Evolutionary conservation across 2,797 vertebrate genomes (phyloP).

Genomic region (Champsocephalus esox): DNA sequence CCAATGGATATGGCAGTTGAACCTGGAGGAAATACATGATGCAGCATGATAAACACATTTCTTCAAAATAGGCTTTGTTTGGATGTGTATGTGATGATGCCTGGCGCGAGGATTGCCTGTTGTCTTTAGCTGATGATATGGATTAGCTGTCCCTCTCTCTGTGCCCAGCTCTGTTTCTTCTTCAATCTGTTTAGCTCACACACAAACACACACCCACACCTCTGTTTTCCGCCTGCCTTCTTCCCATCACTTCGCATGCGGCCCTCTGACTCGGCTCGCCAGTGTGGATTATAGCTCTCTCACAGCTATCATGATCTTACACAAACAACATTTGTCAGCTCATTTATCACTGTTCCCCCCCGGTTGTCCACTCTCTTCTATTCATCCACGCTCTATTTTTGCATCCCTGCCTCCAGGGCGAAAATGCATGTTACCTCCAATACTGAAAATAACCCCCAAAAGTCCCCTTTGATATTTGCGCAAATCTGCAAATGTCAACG

Average conservation of each 20-base stretch:
- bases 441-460: slow-evolving; percentile 71
- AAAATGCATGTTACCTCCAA: slow-evolving; percentile 73
- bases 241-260: slow-evolving; percentile 25
- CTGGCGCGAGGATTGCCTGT: slow-evolving; percentile 37
- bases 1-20: background rate
- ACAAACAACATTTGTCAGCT: slow-evolving; percentile 88
- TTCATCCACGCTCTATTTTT: slow-evolving; percentile 81
- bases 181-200: background rate
- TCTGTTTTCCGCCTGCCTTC: slow-evolving; percentile 50
- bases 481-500: slow-evolving; percentile 70
- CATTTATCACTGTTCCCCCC: slow-evolving; percentile 85
- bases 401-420: slow-evolving; percentile 74
- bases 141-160: slow-evolving; percentile 58
- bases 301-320: slow-evolving; percentile 83
- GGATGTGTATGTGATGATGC: slow-evolving; percentile 24
- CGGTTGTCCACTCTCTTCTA: slow-evolving; percentile 81
- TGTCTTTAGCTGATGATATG: slow-evolving; percentile 57
- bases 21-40: slow-evolving; percentile 27
- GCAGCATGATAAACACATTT: slow-evolving; percentile 10
- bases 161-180: slow-evolving; percentile 23
- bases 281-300: slow-evolving; percentile 82
- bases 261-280: slow-evolving; percentile 68
- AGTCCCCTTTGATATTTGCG: slow-evolving; percentile 73
- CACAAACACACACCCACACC: slow-evolving; percentile 30
- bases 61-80: slow-evolving; percentile 36